A percentile compares a stretch with the other conserved stretches of the same genome.
These are phyloP conservation scores for Tetrapedia diversipes DNA, from an alignment of 2,888 invertebrate species.

Conservation along the genomic window DNA sequence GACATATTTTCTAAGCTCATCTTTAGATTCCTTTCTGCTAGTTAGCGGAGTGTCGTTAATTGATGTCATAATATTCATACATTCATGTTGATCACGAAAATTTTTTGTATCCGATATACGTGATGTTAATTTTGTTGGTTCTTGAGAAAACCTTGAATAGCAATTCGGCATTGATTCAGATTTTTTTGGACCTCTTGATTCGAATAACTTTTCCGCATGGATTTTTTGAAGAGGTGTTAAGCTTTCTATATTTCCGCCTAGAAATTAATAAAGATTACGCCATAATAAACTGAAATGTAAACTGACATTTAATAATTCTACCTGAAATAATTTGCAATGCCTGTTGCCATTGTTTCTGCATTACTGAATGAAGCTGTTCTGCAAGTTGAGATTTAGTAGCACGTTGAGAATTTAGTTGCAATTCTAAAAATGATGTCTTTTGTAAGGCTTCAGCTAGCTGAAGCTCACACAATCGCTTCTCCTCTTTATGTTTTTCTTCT, in stretches of 20 bases:
- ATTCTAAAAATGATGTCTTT: conserved; percentile 87
- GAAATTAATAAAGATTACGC: conserved; percentile 24
- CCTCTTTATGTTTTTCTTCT: conserved; percentile 91
- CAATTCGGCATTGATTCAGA: conserved; percentile 72
- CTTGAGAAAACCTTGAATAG: conserved; percentile 66
- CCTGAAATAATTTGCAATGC: conserved; percentile 88
- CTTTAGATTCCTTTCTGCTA: conserved; percentile 79
- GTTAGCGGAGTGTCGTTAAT: conserved; percentile 80
- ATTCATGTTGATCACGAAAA: conserved; percentile 71
- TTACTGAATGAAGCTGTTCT: conserved; percentile 89
- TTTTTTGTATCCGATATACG: conserved; percentile 38
- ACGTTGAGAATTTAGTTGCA: conserved; percentile 84
- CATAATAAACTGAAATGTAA: neutral
- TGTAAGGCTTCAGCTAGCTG: conserved; percentile 89
- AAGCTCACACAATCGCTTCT: conserved; percentile 88
- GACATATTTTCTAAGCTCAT: conserved; percentile 83
- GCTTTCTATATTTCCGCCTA: conserved; percentile 76
- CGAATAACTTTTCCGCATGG: conserved; percentile 75
- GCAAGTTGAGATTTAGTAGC: conserved; percentile 87
- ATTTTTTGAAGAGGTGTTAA: conserved; percentile 73
- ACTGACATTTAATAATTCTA: conserved; percentile 35
- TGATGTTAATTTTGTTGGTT: conserved; percentile 70
- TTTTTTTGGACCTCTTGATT: conserved; percentile 70
- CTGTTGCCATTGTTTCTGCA: conserved; percentile 92
- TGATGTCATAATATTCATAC: conserved; percentile 72